phyloP scores from a whole-genome alignment of 2,113 vertebrate species.

The Isurus oxyrinchus region DNA sequence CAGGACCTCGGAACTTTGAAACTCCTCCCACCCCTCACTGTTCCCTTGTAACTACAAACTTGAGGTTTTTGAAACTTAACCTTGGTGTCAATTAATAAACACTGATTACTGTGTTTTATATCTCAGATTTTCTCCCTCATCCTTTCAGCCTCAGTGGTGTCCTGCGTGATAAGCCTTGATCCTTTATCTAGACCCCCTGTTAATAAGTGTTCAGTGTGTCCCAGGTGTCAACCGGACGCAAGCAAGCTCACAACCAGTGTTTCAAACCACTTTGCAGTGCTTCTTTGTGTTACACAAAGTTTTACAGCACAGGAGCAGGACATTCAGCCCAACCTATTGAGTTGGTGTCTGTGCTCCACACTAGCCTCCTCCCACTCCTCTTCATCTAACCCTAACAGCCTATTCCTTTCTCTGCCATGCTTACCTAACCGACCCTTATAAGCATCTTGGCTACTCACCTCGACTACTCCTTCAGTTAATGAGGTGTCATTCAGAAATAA shows the following conservation, averaged over 20 bases:
- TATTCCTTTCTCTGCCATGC: background rate
- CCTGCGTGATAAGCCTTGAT: background rate
- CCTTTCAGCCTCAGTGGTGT: background rate
- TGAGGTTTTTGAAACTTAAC: background rate
- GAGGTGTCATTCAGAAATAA: background rate
- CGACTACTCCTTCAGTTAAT: background rate
- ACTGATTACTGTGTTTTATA: background rate
- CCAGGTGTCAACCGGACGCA: background rate
- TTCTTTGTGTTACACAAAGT: background rate
- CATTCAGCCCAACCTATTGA: background rate
- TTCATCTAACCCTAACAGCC: background rate
- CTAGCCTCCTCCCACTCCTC: no score
- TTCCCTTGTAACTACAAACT: background rate
- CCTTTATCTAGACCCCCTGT: background rate
- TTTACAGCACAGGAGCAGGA: background rate
- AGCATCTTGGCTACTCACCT: no score
- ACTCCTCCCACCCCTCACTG: background rate
- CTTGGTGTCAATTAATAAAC: background rate
- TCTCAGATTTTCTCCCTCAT: background rate
- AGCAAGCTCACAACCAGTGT: background rate
- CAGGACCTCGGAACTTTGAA: background rate
- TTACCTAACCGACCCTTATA: background rate
- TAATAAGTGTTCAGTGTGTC: background rate
- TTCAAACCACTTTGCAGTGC: background rate
- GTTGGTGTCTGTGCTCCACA: background rate